These are phyloP conservation scores for Benitochromis conjunctus DNA, from an alignment of 2,113 vertebrate genomes.

Conservation along the genomic window DNA sequence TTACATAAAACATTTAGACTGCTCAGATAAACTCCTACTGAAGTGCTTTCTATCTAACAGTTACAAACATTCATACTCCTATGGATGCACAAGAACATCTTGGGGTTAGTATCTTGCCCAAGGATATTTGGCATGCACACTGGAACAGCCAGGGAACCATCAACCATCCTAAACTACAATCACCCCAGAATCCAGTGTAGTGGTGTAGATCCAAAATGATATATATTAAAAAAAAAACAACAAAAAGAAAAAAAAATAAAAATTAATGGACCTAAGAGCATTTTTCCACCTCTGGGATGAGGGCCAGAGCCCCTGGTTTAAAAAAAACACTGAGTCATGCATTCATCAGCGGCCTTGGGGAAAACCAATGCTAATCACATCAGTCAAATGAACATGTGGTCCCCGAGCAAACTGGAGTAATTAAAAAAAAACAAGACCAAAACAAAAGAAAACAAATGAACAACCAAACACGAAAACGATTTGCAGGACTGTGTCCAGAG, in stretches of 20 bases:
- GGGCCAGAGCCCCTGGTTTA: neutral
- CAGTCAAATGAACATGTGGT: constrained; percentile 1
- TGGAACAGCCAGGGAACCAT: neutral
- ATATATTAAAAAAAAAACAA: neutral
- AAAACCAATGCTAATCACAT: neutral
- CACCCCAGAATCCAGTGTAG: neutral
- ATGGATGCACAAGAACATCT: neutral
- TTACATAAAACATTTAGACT: too few species aligned
- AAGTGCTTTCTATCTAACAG: neutral
- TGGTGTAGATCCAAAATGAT: neutral
- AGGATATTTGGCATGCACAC: neutral
- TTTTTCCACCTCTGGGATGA: neutral
- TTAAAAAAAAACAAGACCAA: neutral
- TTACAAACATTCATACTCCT: neutral
- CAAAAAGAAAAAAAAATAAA: neutral
- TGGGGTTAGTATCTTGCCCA: neutral
- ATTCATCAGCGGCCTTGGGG: neutral
- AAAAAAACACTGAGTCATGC: neutral
- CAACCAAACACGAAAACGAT: neutral
- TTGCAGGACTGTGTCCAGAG: neutral
- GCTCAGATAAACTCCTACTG: neutral
- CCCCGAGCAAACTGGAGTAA: neutral
- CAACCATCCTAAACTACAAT: neutral
- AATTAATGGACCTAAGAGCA: neutral
- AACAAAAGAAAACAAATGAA: neutral